These are phyloP conservation scores for Micronycteris hirsuta DNA, from an alignment of 2,113 vertebrate species.

Conservation along the genomic window DNA sequence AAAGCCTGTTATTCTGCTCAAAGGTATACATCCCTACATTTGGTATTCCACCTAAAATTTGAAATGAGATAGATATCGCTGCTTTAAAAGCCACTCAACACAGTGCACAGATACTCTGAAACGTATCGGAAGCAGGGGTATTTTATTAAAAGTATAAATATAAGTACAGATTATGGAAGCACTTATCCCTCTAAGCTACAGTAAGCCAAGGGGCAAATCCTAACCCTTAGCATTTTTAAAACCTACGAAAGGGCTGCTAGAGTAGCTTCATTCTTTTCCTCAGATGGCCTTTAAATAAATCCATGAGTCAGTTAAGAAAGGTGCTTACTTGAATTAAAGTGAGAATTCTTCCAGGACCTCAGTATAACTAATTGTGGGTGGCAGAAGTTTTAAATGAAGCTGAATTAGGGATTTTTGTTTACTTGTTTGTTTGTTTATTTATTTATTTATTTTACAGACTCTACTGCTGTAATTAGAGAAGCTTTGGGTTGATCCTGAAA, in stretches of 20 bases:
- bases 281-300: conserved; percentile 72
- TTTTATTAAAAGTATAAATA: conserved; percentile 21
- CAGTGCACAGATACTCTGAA: not conserved
- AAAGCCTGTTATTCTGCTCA: conserved; percentile 4
- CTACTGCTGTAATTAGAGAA: conserved; percentile 35
- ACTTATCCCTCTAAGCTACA: conserved; percentile 30
- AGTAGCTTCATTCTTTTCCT: conserved; percentile 57
- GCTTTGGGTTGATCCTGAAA: conserved; percentile 55
- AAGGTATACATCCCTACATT: not conserved
- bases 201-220: conserved; percentile 12
- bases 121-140: not conserved
- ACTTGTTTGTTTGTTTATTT: conserved; percentile 60
- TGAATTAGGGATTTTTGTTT: conserved; percentile 64
- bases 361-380: conserved; percentile 69
- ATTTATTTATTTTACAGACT: conserved; percentile 51
- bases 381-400: conserved; percentile 67
- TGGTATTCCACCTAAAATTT: not conserved
- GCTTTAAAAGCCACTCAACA: not conserved
- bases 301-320: conserved; percentile 72
- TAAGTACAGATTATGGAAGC: not conserved
- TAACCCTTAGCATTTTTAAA: conserved; percentile 42
- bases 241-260: conserved; percentile 52
- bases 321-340: conserved; percentile 73
- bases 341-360: conserved; percentile 63
- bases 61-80: not conserved